These are phyloP conservation scores for Pyrgilauda ruficollis DNA, from an alignment of 2,113 vertebrate genomes.

Conservation along the genomic window DNA sequence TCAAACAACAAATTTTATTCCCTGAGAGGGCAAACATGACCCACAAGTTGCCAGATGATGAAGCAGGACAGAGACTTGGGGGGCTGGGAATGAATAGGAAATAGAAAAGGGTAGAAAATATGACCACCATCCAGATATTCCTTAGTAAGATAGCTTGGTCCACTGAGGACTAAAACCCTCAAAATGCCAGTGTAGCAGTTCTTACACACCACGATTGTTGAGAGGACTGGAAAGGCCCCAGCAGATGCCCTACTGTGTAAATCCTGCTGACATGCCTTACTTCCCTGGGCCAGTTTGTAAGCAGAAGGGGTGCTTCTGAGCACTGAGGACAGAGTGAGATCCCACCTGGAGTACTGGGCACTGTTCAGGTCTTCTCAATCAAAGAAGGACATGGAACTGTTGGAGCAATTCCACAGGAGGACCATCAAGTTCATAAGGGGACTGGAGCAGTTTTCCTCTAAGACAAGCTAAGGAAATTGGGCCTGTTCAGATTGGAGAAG, in stretches of 20 bases:
- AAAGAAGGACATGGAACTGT: background rate
- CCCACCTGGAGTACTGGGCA: too few species aligned
- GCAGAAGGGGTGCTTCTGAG: background rate
- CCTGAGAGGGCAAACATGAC: background rate
- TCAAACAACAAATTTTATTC: slow-evolving; percentile 2
- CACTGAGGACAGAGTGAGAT: background rate
- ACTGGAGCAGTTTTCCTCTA: background rate
- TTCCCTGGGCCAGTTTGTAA: background rate
- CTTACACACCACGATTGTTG: background rate
- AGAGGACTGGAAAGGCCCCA: background rate
- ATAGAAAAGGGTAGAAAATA: background rate
- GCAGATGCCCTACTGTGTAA: background rate
- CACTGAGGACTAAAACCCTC: background rate
- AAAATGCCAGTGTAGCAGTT: background rate
- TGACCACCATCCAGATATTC: background rate
- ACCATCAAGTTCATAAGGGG: background rate
- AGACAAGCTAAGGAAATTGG: background rate
- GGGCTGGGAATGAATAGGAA: background rate
- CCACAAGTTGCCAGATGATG: background rate
- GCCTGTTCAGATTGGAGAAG: background rate
- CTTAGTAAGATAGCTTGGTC: background rate
- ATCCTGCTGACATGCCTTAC: background rate
- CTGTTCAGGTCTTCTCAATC: fast-evolving
- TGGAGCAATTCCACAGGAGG: background rate
- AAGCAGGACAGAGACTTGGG: background rate